Evolutionary conservation across 2,113 vertebrate genomes (phyloP), one percentile per base, ranked within the genome.

Genomic region (Crocuta crocuta): DNA sequence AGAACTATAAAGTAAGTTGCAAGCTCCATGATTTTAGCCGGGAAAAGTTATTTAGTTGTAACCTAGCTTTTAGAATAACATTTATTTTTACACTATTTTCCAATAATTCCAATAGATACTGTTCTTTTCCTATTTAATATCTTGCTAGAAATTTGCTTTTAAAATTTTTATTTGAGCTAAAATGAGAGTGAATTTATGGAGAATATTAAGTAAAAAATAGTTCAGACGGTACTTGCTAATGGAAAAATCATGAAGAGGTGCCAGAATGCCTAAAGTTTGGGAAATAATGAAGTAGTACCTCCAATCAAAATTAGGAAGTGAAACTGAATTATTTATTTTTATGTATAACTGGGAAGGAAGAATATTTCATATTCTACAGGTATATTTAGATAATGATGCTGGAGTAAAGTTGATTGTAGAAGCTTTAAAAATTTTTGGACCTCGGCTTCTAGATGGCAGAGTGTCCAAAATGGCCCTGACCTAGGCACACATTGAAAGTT

Each of bases 91-190:
- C 21, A 91, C 24, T 35, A 26, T 84, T 71, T 10, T 19, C 8
- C 78, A 45, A 90, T 81, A 63, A 74, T 92, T 93, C 7, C 28
- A 91, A 12, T 48, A 43, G 39, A 70, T 39, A 71, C 9, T 48
- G 19, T 2, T 58, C 24, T 3, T 68, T 82, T 68, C 63, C 24
- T 45, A 39, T 35, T 82, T 66, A 73, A 90, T 35, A 13, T n/a
- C 70, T 61, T 66, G 24, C 61, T 65, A 92, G 50, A 90, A 82
- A 66, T 74, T 81, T 78, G 28, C 31, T n/a, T 91, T 96, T 93
- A 39, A 91, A 95, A 70, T 87, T 65, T 55, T 94, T 81, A 84
- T 13, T 43, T 89, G 39, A 89, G 16, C 43, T 76, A 65, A 80
- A 76, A n/a, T 61, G 48, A 71, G 9, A 76, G 10, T 66, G 21